Base-by-base conservation (phyloP, 2,888 invertebrate genomes). In the Cheilosia grossa region DNA sequence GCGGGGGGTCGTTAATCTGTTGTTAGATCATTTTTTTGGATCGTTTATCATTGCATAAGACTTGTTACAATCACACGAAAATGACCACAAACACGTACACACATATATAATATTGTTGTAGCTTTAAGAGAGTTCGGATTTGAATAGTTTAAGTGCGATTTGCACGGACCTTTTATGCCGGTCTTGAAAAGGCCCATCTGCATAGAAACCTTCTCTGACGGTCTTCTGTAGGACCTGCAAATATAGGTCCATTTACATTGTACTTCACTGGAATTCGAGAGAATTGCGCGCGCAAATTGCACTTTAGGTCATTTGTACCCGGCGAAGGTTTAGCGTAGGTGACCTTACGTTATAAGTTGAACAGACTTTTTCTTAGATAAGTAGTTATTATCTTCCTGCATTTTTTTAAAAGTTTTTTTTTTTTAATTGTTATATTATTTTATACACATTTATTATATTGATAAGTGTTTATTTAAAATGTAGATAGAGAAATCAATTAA, bases 11-110 rank as follows among this genome's bases (percentile, higher is more conserved):
- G 70, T 83, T 75, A 56, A 59, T 72, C 66, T 72, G 72, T 79
- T 72, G 59, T 79, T 37, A 70, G 85, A 85, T 85, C 85, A 85
- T 56, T 81, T 81, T 85, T 37, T 81, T 85, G 42, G 85, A 85
- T 85, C 85, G 66, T 49, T 49, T 67, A 56, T 51, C 37, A 66
- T 49, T 74, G 64, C 24, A 79, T 72, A 77, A 85, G 85, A 85
- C 80, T 85, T 85, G 67, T 85, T 72, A 66, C 66, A 51, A 21
- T 27, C 15, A 24, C 51, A 15, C 24, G 15, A 33, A 83, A 73
- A 69, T 64, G 33, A 79, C 58, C 64, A 30, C 72, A 37, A 13
- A 73, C 42, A 19, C 54, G 54, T 54, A 30, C 37, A 33, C 21
- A 42, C 33, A 47, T 13, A 56, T 9, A 49, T 54, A 37, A 37